Conservation (phyloP, 92 coral and sea anemone genomes). For the Zoanthus sociatus region DNA sequence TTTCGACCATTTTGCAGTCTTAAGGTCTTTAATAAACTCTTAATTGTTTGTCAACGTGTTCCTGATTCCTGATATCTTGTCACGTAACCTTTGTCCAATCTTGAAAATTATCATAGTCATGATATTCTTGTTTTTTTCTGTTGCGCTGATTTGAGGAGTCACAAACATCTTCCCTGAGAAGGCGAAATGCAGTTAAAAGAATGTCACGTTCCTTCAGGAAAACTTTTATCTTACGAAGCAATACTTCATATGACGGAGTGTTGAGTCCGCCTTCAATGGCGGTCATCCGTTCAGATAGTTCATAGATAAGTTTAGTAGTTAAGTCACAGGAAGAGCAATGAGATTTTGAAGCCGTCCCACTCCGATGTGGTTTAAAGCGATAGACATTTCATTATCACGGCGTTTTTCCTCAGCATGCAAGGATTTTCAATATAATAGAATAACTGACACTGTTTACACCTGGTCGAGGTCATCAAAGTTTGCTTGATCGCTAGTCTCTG, state of each 20-base stretch:
- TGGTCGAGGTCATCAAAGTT: not conserved
- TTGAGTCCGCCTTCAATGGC: constrained; percentile 31
- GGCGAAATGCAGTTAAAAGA: constrained; percentile 29
- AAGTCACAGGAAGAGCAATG: constrained; percentile 21
- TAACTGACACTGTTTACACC: not conserved
- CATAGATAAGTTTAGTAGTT: not conserved
- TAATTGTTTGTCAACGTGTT: too few species aligned
- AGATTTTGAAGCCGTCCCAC: constrained; percentile 5
- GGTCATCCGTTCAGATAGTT: constrained; percentile 14
- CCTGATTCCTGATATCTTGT: not conserved
- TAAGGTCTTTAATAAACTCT: too few species aligned
- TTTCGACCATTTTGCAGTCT: too few species aligned
- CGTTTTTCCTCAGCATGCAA: not conserved
- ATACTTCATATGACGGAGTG: constrained; percentile 8
- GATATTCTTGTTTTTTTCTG: not conserved
- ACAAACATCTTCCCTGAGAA: constrained; percentile 33
- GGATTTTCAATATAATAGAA: not conserved
- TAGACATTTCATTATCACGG: not conserved
- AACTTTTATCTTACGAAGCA: constrained; percentile 21
- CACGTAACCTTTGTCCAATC: constrained; percentile 13
- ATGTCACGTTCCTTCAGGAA: constrained; percentile 23
- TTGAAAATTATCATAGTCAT: constrained; percentile 10
- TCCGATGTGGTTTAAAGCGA: not conserved
- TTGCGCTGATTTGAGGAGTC: not conserved
- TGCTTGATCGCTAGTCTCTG: too few species aligned